Base-by-base conservation (phyloP, 2,888 invertebrate species). In the Hoplodrina ambigua region DNA sequence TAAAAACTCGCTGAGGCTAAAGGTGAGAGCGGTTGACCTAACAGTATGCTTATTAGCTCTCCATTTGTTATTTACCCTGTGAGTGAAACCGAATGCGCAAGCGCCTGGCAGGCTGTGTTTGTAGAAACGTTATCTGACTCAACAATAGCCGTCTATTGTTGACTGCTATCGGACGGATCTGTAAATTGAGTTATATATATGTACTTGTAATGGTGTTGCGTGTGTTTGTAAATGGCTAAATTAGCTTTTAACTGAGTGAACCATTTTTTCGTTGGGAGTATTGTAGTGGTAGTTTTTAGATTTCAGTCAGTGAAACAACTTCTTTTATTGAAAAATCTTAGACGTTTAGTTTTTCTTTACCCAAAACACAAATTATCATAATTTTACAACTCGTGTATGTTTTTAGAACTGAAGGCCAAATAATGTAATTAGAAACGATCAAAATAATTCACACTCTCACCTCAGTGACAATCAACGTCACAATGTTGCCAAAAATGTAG, bases 141-240 rank as follows among this genome's bases (percentile, higher is more conserved):
- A 72, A 80, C 80, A 81, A 80, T 73, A 52, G 73, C 37, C 44
- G 65, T 46, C 65, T 49, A 53, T 78, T 70, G 79, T 78, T 50
- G 64, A 37, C 33, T 53, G 55, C 8, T 79, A 78, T 78, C 77
- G 3, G 57, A 41, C 11, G 56, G 41, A 74, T 77, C 77, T 69
- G 58, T 63, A 71, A 76, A 82, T 81, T 75, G 61, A 75, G 71
- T 66, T 62, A 63, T 25, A 19, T 46, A 59, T 65, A 30, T 10
- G 37, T 30, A 17, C 19, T 19, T 37, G 54, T 53, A 49, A 6
- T 0, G 17, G 53, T 58, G 50, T 58, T 55, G 52, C 1, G 17
- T 44, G 41, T 17, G 37, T 53, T 67, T 53, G 53, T 59, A 19
- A 59, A 44, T 46, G 11, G 25, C 50, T 46, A 46, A 15, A 46